phyloP scores from a whole-genome alignment of 2,888 invertebrate species.

The Eupithecia dodoneata region DNA sequence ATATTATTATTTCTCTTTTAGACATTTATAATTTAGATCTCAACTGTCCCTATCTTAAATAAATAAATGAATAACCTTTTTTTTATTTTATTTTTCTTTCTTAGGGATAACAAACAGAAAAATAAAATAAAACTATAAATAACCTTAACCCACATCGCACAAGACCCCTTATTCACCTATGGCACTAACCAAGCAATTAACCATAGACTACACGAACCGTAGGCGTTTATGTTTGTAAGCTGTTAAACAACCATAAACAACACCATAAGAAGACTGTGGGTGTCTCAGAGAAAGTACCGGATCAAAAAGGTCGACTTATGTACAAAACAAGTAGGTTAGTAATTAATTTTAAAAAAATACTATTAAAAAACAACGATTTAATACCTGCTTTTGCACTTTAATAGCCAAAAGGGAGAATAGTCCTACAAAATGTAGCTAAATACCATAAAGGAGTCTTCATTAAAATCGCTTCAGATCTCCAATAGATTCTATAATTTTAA shows the following conservation, averaged over 20 bases:
- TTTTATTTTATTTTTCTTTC: no score
- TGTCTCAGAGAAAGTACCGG: constrained; percentile 32
- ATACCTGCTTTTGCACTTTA: no score
- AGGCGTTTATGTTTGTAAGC: constrained; percentile 28
- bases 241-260: constrained; percentile 31
- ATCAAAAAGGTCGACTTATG: constrained; percentile 5
- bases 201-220: constrained; percentile 23
- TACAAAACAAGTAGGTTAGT: background rate
- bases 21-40: background rate
- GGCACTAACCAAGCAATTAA: constrained; percentile 11
- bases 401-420: no score
- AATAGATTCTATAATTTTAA: no score
- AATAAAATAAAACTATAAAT: no score
- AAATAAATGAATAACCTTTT: background rate
- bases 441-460: no score
- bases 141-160: background rate
- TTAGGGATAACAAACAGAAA: no score
- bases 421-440: no score
- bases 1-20: background rate
- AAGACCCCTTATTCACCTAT: background rate
- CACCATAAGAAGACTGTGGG: constrained; percentile 20
- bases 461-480: no score
- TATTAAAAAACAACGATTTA: no score
- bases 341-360: background rate
- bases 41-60: background rate